Conservation (phyloP, 1,140 invertebrate species). For the Hylyphantes graminicola region DNA sequence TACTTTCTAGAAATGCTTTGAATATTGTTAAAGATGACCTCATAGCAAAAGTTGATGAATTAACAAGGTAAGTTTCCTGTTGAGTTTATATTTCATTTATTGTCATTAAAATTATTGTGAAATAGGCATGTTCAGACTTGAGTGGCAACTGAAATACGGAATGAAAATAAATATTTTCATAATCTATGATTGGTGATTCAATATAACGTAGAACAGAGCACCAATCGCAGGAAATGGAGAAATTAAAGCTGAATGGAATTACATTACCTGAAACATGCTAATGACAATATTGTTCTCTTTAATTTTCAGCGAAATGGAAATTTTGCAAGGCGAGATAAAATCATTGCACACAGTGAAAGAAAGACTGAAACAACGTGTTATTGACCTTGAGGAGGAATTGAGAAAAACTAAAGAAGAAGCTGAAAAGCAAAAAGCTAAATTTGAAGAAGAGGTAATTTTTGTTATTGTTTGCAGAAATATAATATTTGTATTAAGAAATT, state of each 20-base stretch:
- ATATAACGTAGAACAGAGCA: no score
- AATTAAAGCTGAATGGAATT: no score
- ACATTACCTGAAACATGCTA: no score
- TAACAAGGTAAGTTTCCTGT: constrained; percentile 79
- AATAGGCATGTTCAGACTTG: no score
- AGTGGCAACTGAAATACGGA: no score
- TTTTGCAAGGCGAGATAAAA: constrained; percentile 91
- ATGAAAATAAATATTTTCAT: no score
- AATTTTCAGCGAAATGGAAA: constrained; percentile 79
- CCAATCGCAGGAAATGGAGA: no score
- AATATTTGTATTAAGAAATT: constrained; percentile 1
- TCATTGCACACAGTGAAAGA: constrained; percentile 85
- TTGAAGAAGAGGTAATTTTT: constrained; percentile 72
- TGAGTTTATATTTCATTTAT: no score
- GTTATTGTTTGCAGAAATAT: background rate
- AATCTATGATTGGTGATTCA: no score
- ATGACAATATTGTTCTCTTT: no score
- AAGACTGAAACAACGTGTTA: constrained; percentile 81
- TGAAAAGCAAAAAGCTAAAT: constrained; percentile 74
- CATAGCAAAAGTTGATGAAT: constrained; percentile 97
- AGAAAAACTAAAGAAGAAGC: constrained; percentile 85
- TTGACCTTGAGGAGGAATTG: constrained; percentile 91
- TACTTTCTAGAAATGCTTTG: constrained; percentile 85
- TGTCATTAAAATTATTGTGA: no score
- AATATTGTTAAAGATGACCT: constrained; percentile 99